phyloP scores from a whole-genome alignment of 2,888 invertebrate species.

The Amiota minor region DNA sequence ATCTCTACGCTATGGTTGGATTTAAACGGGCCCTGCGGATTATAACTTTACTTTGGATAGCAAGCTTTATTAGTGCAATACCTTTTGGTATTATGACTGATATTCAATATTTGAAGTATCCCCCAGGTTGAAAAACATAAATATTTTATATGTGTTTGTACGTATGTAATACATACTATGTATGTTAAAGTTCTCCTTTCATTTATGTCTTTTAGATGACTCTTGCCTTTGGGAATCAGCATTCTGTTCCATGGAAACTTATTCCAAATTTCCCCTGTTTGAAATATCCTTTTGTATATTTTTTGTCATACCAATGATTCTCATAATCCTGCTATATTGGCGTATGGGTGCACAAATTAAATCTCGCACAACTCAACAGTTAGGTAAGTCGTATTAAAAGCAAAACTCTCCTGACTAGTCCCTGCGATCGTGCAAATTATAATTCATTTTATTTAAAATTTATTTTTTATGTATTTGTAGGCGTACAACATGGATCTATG shows the following conservation, averaged over 20 bases:
- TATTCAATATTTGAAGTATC: constrained; percentile 84
- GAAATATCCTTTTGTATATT: constrained; percentile 88
- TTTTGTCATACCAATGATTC: constrained; percentile 83
- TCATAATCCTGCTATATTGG: constrained; percentile 85
- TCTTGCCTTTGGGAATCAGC: constrained; percentile 81
- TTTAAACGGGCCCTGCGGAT: constrained; percentile 86
- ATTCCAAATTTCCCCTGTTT: constrained; percentile 80
- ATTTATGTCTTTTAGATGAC: constrained; percentile 69
- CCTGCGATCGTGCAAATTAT: not conserved
- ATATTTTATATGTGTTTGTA: not conserved
- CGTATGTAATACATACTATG: not conserved
- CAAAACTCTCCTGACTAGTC: too few relatives aligned
- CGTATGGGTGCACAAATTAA: constrained; percentile 84
- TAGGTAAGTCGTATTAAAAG: constrained; percentile 65
- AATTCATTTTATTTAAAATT: not conserved
- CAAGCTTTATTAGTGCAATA: constrained; percentile 83
- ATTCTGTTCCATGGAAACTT: constrained; percentile 83
- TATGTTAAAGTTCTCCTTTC: not conserved
- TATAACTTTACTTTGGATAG: constrained; percentile 84
- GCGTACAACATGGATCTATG: constrained; percentile 77
- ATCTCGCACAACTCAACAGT: constrained; percentile 74
- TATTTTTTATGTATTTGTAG: constrained; percentile 47
- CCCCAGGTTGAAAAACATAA: constrained; percentile 75
- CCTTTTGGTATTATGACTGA: constrained; percentile 85
- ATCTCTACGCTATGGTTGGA: constrained; percentile 87